Evolutionary conservation across 2,797 vertebrate genomes (phyloP).

Genomic region (Typhlichthys eigenmanni): DNA sequence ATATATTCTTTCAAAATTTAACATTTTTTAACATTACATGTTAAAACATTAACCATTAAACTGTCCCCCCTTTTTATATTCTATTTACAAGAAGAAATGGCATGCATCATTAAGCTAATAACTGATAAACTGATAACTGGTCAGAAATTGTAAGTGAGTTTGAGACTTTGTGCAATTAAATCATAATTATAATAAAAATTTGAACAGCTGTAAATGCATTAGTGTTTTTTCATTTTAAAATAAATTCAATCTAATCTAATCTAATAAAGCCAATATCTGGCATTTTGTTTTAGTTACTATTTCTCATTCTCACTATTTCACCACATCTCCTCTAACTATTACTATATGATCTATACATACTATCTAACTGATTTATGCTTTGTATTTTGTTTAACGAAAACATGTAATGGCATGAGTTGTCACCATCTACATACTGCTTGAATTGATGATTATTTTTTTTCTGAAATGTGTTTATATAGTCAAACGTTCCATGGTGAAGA

Average conservation of each 20-base stretch:
- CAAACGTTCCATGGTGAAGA: conserved; percentile 38
- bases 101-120: neutral
- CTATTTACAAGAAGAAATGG: conserved; percentile 2
- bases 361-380: conserved; percentile 31
- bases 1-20: neutral
- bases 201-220: too few species aligned
- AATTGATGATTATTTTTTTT: neutral
- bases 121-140: neutral
- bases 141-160: neutral
- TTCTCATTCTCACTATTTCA: conserved; percentile 33
- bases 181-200: too few species aligned
- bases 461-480: conserved; percentile 43
- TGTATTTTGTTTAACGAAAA: conserved; percentile 45
- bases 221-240: too few species aligned
- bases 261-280: neutral
- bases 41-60: neutral
- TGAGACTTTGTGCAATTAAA: neutral
- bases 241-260: conserved; percentile 10
- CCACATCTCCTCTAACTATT: conserved; percentile 41
- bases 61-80: too few species aligned
- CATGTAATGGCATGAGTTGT: conserved; percentile 40
- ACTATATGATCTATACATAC: conserved; percentile 8
- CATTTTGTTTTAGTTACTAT: conserved; percentile 21
- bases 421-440: conserved; percentile 29
- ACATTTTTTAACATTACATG: neutral